These are phyloP conservation scores for Tringa solitaria DNA, from an alignment of 2,113 vertebrate species.

Conservation along the genomic window DNA sequence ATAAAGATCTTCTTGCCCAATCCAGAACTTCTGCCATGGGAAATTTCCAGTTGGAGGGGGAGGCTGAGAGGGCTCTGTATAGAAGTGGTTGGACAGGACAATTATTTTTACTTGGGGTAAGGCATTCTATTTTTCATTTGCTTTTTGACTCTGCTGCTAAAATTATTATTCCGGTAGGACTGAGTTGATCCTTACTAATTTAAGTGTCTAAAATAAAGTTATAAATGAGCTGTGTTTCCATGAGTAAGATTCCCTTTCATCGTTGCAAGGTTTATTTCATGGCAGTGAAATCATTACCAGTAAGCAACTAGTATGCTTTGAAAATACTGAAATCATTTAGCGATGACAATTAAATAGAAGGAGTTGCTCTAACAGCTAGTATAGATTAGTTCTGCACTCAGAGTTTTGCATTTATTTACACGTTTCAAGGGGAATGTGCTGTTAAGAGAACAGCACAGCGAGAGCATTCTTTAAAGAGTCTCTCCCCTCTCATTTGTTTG, in stretches of 20 bases:
- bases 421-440: neutral
- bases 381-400: neutral
- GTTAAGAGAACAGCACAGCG: neutral
- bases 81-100: neutral
- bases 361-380: neutral
- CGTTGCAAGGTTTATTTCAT: neutral
- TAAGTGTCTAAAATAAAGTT: neutral
- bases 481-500: neutral
- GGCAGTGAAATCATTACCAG: neutral
- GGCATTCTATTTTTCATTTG: neutral
- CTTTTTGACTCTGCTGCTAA: slow-evolving; percentile 7
- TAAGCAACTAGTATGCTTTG: neutral
- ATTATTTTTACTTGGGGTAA: neutral
- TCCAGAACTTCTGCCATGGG: neutral
- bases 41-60: neutral
- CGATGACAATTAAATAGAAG: neutral
- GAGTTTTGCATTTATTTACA: neutral
- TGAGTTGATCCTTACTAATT: neutral
- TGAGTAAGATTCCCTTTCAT: slow-evolving; percentile 5
- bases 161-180: neutral
- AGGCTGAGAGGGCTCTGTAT: neutral
- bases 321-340: neutral
- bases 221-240: slow-evolving; percentile 29
- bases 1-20: neutral
- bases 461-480: neutral